Evolutionary conservation across 2,797 vertebrate genomes (phyloP).

Genomic region (Gephyroberyx darwinii): DNA sequence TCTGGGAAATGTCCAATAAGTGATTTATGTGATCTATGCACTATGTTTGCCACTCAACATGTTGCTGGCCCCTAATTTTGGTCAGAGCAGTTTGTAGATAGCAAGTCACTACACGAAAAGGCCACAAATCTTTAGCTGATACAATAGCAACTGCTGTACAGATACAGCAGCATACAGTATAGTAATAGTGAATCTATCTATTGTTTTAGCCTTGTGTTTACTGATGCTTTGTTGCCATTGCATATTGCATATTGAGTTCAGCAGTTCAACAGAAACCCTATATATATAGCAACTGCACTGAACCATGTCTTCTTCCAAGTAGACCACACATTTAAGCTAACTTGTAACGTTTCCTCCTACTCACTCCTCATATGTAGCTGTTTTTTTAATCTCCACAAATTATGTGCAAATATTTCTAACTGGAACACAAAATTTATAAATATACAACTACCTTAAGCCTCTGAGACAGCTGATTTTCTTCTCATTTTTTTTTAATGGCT

Average conservation of each 20-base stretch:
- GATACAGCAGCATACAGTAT: no score
- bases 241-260: constrained; percentile 46
- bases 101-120: no score
- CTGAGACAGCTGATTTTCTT: neutral
- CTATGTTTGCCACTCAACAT: constrained; percentile 11
- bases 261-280: constrained; percentile 43
- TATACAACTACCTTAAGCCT: neutral
- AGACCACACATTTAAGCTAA: constrained; percentile 61
- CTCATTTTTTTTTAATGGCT: neutral
- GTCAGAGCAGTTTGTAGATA: constrained; percentile 4
- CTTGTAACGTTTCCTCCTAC: constrained; percentile 60
- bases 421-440: constrained; percentile 8
- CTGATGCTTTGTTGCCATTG: constrained; percentile 13
- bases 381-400: constrained; percentile 23
- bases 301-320: constrained; percentile 48
- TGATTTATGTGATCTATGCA: constrained; percentile 42
- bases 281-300: constrained; percentile 1
- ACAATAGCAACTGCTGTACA: no score
- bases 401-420: constrained; percentile 36
- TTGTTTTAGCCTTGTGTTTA: constrained; percentile 17
- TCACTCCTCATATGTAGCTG: constrained; percentile 41
- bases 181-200: no score
- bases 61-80: neutral
- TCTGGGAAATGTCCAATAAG: constrained; percentile 72
- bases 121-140: no score